phyloP scores from a whole-genome alignment of 2,113 vertebrate species.

The Forbesichthys papilliferus region DNA sequence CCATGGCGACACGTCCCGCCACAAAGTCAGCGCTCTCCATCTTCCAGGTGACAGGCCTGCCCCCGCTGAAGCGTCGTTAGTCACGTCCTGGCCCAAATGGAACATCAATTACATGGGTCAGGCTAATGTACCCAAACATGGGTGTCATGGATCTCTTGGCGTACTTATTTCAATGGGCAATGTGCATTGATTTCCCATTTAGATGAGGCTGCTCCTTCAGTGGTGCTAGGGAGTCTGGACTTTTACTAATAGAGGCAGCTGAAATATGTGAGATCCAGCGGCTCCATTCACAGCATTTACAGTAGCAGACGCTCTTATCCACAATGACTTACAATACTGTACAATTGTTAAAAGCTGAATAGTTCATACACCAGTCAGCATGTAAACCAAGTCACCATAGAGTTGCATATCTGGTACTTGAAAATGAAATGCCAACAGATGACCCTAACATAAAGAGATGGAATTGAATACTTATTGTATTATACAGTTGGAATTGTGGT shows the following conservation, averaged over 20 bases:
- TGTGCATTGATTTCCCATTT: constrained; percentile 45
- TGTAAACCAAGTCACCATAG: no score
- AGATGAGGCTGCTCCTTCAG: constrained; percentile 17
- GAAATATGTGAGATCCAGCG: not conserved
- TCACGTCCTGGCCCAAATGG: constrained; percentile 30
- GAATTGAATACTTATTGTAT: no score
- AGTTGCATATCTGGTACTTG: no score
- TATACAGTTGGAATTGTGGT: no score
- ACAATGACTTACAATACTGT: no score
- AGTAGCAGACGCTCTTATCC: no score
- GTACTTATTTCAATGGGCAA: constrained; percentile 23
- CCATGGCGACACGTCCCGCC: constrained; percentile 76
- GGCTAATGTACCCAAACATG: constrained; percentile 39
- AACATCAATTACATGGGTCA: constrained; percentile 34
- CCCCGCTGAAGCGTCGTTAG: constrained; percentile 24
- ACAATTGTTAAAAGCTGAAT: no score
- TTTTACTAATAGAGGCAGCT: not conserved
- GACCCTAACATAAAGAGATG: no score
- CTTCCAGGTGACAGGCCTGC: constrained; percentile 84
- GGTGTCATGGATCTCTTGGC: constrained; percentile 10
- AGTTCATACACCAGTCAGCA: no score
- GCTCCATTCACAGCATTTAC: not conserved
- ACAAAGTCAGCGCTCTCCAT: constrained; percentile 90
- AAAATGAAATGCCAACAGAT: no score
- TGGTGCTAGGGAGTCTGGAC: not conserved